Evolutionary conservation across 2,113 vertebrate genomes (phyloP), one percentile per base, ranked within the genome.

Genomic region (Callithrix jacchus): DNA sequence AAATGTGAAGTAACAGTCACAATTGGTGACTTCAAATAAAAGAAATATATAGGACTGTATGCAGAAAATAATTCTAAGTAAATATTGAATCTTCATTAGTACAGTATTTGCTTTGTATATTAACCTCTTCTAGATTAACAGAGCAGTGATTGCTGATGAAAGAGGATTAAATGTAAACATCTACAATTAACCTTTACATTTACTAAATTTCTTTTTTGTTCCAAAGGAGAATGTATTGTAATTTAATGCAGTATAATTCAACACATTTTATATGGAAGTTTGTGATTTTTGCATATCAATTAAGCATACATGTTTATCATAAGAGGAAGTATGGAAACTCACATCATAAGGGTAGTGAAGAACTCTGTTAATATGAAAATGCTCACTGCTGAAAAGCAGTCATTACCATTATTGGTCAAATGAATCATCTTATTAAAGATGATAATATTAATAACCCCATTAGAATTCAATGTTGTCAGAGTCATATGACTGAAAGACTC

Each of bases 401-500:
- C 21, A 49, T 93, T 79, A 79, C 17, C 7, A 79, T 89, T 13
- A 52, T 11, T 81, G 52, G 40, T 64, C 14, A 92, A 86, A 94
- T n/a, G 70, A 49, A 84, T 45, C 11, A 42, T 88, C 16, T 97
- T 91, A 87, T 80, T 95, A 92, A 88, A 74, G n/a, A 91, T 88
- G 71, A 88, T 54, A 54, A 54, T 47, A 25, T 91, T 96, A 95
- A 79, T 58, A 73, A 79, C 1, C 52, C 11, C 0, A 66, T 30
- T 73, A 42, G 52, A 82, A 70, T 68, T 52, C 86, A 88, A 83
- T 71, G 16, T 32, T 89, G 32, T 73, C 66, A 58, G 35, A 95
- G 20, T 86, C 37, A 58, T 25, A 64, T 30, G n/a, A 42, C 23
- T 49, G 13, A 2, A 84, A 61, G 23, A 68, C 2, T 56, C 32